A percentile compares a stretch with the other conserved stretches of the same genome.
Conservation (phyloP, 2,797 vertebrate genomes). For the Lycodopsis pacificus region DNA sequence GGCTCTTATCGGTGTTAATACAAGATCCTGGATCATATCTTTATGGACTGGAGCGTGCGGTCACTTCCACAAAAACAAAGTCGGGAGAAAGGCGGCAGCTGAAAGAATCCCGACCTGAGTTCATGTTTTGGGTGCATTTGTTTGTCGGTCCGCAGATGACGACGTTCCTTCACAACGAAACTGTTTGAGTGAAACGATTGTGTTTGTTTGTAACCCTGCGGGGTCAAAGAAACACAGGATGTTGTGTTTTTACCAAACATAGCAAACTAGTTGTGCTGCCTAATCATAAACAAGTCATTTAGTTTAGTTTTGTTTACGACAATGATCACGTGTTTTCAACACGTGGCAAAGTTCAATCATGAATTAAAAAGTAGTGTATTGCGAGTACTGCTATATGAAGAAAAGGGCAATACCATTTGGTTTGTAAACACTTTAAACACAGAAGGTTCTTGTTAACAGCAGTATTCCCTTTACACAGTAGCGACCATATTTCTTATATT, state of each 20-base stretch:
- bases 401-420: too few species aligned
- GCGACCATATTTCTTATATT: too few species aligned
- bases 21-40: slow-evolving; percentile 3
- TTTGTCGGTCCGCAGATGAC: neutral
- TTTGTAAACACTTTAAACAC: too few species aligned
- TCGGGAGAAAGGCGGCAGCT: neutral
- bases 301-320: neutral
- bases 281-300: neutral
- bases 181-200: neutral
- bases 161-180: too few species aligned
- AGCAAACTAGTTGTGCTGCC: neutral
- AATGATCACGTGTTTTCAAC: neutral
- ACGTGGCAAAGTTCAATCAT: too few species aligned
- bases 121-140: neutral
- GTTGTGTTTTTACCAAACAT: neutral
- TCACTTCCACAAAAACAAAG: neutral
- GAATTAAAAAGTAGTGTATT: too few species aligned
- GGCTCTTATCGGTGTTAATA: slow-evolving; percentile 1
- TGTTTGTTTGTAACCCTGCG: neutral
- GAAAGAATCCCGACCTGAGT: neutral
- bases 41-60: neutral
- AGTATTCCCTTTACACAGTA: too few species aligned
- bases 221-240: neutral
- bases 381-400: too few species aligned
- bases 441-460: too few species aligned